Conservation (phyloP, 2,797 vertebrate species). For the Malurus leucopterus region DNA sequence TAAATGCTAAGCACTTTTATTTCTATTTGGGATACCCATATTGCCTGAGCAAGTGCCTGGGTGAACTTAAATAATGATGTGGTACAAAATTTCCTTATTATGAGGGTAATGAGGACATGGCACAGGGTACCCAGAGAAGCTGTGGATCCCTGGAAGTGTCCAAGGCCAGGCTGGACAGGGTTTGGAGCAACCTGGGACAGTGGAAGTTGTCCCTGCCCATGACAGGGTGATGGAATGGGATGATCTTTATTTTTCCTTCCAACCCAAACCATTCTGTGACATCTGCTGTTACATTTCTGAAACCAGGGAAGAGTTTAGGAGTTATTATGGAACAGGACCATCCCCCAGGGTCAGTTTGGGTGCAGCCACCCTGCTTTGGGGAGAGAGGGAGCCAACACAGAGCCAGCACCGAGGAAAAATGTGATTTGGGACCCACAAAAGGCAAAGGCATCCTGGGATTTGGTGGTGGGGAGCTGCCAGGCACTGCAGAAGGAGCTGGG, state of each 20-base stretch:
- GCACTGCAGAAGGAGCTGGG: background rate
- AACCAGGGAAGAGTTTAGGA: background rate
- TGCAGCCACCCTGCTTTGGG: background rate
- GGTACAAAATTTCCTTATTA: background rate
- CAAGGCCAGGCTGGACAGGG: rapidly evolving
- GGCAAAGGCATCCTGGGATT: background rate
- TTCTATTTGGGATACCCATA: background rate
- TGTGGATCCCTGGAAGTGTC: background rate
- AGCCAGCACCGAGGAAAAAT: background rate
- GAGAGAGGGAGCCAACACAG: background rate
- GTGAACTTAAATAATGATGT: rapidly evolving
- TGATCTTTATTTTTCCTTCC: background rate
- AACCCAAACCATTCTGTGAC: background rate
- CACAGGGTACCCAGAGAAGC: background rate
- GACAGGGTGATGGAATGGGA: background rate
- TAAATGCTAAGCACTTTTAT: background rate
- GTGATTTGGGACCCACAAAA: background rate
- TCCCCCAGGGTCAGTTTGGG: background rate
- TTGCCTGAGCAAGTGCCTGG: background rate
- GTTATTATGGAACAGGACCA: background rate
- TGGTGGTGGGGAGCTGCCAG: background rate
- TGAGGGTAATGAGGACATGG: background rate
- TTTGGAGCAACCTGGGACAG: rapidly evolving
- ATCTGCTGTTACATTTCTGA: background rate
- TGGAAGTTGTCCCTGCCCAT: background rate